Base-by-base conservation (phyloP, 2,797 vertebrate species). In the Stomatorhinus walkeri region DNA sequence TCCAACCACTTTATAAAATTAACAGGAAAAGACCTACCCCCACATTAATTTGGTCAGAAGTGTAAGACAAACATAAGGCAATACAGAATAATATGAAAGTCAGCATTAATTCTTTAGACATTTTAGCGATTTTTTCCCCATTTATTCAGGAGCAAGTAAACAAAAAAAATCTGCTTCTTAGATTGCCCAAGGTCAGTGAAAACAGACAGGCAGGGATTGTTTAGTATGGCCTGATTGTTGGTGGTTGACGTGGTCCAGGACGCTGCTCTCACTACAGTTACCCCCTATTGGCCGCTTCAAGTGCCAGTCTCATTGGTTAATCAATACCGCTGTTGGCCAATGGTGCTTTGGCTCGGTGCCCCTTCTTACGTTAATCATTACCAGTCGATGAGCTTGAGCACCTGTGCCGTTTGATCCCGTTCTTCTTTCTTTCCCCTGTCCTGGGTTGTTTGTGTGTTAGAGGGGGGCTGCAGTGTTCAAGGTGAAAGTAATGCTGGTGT, bases 361-460 rank as follows among this genome's bases (percentile, higher is more conserved):
- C 90, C 92, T 94, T 94, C 89, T 90, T 91, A 43, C 28, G 91
- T 90, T 90, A 90, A 52, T 91, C 91, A 90, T 52, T 88, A 43
- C 92, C 91, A 93, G 90, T 89, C 89, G 87, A 90, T 91, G 91
- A 92, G 79, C 88, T 54, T 90, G 91, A 90, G 89, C 76, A 22
- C 91, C 90, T 84, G 91, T 89, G 85, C 49, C 89, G 81, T 91
- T 40, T 81, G 92, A 92, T 90, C 79, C 2, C 72, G 52, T 43
- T 89, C 89, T 19, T 54, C 90, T 91, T 92, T 91, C 49, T 59
- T 88, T 88, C 79, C 89, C 89, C 49, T 54, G 81, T 85, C 43
- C 48, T 22, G 16, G 28, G 79, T 85, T 46, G 52, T 86, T 88
- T 86, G 48, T 79, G 48, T 12, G 19, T 48, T 54, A 22, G 19